Evolutionary conservation across 2,113 vertebrate genomes (phyloP).

Genomic region (Todiramphus chloris): DNA sequence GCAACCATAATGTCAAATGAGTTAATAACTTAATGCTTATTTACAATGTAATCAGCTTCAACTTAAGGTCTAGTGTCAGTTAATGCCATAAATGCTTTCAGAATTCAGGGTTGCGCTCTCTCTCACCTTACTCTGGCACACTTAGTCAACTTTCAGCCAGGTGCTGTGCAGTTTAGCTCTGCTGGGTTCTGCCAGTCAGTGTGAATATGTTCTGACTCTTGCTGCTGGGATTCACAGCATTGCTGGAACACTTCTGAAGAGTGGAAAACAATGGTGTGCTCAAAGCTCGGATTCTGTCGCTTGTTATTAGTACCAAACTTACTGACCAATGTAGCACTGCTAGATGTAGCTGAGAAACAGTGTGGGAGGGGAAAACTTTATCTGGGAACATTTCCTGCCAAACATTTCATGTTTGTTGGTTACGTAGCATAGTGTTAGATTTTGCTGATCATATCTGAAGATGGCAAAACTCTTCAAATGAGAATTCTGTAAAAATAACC

Average conservation of each 20-base stretch:
- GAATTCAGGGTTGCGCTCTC: background rate
- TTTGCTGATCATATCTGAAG: conserved; percentile 43
- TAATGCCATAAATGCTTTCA: background rate
- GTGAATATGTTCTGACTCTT: background rate
- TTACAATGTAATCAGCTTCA: background rate
- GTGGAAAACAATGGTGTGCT: background rate
- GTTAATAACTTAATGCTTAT: background rate
- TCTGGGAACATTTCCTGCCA: conserved; percentile 63
- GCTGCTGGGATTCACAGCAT: background rate
- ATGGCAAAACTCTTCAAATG: conserved; percentile 42
- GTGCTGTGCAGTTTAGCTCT: background rate
- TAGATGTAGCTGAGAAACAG: background rate
- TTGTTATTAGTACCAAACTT: background rate
- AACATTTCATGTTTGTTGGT: background rate
- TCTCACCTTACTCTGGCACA: background rate
- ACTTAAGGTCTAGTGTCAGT: background rate
- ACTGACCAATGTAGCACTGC: background rate
- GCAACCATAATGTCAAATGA: background rate
- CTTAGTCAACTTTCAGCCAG: background rate
- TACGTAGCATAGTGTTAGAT: conserved; percentile 41
- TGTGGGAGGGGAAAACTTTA: conserved; percentile 52
- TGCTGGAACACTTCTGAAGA: background rate
- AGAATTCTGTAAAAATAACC: conserved; percentile 12
- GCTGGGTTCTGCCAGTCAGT: background rate
- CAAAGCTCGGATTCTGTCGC: background rate